Evolutionary conservation across 2,113 vertebrate genomes (phyloP), one percentile per base, ranked within the genome.

Genomic region (Ictalurus furcatus): DNA sequence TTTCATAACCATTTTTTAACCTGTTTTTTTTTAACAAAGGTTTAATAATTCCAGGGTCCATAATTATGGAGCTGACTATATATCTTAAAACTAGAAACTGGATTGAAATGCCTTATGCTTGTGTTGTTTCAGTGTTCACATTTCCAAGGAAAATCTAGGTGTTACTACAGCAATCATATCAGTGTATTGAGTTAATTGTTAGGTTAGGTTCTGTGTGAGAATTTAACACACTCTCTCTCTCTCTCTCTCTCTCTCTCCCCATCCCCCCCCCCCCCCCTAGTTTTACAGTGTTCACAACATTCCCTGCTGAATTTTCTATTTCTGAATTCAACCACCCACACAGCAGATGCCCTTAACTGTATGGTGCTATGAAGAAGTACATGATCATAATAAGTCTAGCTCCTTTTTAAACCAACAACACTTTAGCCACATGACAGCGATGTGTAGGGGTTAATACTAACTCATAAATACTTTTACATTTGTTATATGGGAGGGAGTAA

Each of bases 231-330:
- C 7, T 48, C 1, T 48, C 7, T 52, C 48, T 52, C 48, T 52
- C 48, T 9, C 63, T 0, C 63, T 65, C 8, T 52, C 48, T n/a
- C n/a, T n/a, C n/a, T n/a, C n/a, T n/a, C n/a, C n/a, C n/a, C n/a
- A n/a, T n/a, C n/a, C n/a, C n/a, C n/a, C n/a, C n/a, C n/a, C n/a
- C n/a, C n/a, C n/a, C n/a, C 5, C 5, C 40, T 52, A 52, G 48
- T 30, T 69, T 14, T n/a, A 78, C 48, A 28, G 44, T 74, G 17
- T 21, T 40, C 34, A 74, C 71, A 7, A 74, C 21, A 37, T 83
- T n/a, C 16, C n/a, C 67, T 85, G n/a, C 69, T 73, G 28, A 56
- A 76, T 86, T 59, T 85, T 86, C 71, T 76, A 48, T 79, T 87
- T 78, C 58, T 52, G 74, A 65, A 86, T 13, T 37, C 9, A 48